Percentiles rank a stretch among this genome's conserved stretches.
phyloP scores from a whole-genome alignment of 2,888 invertebrate species.

The Andrena flavipes region DNA sequence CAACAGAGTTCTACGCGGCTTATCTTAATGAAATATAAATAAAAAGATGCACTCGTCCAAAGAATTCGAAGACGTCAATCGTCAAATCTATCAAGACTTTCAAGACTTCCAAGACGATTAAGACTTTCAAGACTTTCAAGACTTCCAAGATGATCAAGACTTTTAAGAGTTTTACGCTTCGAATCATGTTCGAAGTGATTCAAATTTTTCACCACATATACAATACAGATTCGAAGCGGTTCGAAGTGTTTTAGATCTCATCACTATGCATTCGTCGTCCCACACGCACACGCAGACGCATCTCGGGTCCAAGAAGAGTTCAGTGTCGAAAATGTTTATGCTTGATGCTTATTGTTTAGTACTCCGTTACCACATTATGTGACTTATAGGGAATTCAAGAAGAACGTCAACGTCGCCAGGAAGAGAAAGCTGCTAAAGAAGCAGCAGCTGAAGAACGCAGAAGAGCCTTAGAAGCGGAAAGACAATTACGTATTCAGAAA shows the following conservation, averaged over 20 bases:
- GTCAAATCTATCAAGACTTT: neutral
- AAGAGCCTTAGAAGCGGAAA: constrained; percentile 93
- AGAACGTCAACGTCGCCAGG: constrained; percentile 92
- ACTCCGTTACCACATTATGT: neutral
- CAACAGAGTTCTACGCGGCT: no score
- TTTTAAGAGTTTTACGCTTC: neutral
- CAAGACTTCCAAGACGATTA: neutral
- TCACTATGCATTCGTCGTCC: no score
- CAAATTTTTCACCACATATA: neutral
- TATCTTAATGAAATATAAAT: no score
- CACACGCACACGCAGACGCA: no score
- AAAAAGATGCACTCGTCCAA: no score
- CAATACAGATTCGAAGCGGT: neutral
- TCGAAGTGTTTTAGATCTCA: neutral
- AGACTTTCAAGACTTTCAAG: neutral
- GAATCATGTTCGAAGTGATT: neutral
- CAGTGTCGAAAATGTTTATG: no score
- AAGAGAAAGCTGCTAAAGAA: constrained; percentile 98
- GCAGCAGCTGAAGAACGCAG: constrained; percentile 97
- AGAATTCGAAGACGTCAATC: no score
- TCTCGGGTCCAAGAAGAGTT: no score
- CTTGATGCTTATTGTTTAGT: no score
- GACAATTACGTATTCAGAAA: constrained; percentile 90
- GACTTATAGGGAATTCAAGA: constrained; percentile 90
- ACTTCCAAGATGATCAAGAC: neutral